Conservation (phyloP, 1,140 invertebrate species). For the Halotydeus destructor region DNA sequence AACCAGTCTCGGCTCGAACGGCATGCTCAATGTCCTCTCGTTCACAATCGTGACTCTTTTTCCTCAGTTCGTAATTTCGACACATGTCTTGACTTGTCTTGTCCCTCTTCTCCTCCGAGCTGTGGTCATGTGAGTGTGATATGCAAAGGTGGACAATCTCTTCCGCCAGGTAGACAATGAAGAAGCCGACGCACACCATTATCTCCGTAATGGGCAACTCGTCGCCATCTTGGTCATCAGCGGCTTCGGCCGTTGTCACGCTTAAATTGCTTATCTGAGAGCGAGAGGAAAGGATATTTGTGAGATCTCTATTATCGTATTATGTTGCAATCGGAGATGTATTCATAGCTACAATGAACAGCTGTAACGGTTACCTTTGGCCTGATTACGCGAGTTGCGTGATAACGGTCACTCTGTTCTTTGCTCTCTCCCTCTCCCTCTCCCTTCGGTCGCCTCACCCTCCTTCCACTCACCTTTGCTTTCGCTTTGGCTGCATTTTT, state of each 20-base stretch:
- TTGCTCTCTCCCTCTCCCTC: no score
- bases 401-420: no score
- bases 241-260: neutral
- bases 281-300: no score
- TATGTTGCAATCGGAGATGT: no score
- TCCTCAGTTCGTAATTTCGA: neutral
- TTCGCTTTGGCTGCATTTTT: slow-evolving; percentile 3
- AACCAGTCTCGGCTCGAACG: neutral
- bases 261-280: neutral
- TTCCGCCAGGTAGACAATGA: slow-evolving; percentile 61
- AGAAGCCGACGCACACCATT: slow-evolving; percentile 52
- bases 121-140: no score
- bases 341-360: no score
- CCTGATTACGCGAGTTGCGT: no score
- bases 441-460: no score
- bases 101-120: no score
- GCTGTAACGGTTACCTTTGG: no score
- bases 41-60: neutral
- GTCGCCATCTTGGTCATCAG: neutral
- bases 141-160: slow-evolving; percentile 35
- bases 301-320: no score
- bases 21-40: neutral
- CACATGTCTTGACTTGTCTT: no score
- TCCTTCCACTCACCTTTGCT: neutral
- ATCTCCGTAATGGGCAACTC: slow-evolving; percentile 43